Percentiles rank a stretch among this genome's conserved stretches.
phyloP scores from a whole-genome alignment of 2,113 vertebrate genomes.

The Pterophyllum scalare region DNA sequence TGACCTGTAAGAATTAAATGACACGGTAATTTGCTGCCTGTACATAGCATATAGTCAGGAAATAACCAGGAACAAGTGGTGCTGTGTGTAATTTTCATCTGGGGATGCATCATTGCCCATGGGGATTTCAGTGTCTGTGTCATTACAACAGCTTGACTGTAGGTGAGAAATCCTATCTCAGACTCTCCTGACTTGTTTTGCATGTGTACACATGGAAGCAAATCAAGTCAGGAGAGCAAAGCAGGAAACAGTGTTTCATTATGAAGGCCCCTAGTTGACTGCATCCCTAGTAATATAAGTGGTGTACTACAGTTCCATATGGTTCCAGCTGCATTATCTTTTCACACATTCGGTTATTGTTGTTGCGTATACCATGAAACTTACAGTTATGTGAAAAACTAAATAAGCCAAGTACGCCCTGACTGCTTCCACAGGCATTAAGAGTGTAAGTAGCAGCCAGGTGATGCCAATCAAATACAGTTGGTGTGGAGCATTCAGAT shows the following conservation, averaged over 20 bases:
- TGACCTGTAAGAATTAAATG: constrained; percentile 1
- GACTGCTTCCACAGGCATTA: too few relatives aligned
- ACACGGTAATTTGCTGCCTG: not conserved
- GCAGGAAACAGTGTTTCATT: too few relatives aligned
- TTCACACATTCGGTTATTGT: not conserved
- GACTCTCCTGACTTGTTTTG: constrained; percentile 29
- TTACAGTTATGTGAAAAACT: too few relatives aligned
- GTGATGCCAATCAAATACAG: too few relatives aligned
- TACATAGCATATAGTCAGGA: not conserved
- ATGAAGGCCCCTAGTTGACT: not conserved
- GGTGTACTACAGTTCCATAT: constrained; percentile 4
- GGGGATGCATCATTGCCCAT: constrained; percentile 28
- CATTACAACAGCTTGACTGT: constrained; percentile 31
- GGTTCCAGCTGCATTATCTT: constrained; percentile 9
- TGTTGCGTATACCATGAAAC: not conserved
- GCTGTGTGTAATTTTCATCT: constrained; percentile 23
- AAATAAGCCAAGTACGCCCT: too few relatives aligned
- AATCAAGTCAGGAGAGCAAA: too few relatives aligned
- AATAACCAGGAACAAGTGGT: constrained; percentile 12
- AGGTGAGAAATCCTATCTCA: constrained; percentile 45
- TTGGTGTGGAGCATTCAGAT: too few relatives aligned
- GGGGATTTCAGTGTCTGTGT: constrained; percentile 46
- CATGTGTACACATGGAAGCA: not conserved
- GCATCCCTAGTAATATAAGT: constrained; percentile 5
- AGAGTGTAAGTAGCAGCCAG: too few relatives aligned